Conservation (phyloP, 2,113 vertebrate species). For the Perca flavescens region DNA sequence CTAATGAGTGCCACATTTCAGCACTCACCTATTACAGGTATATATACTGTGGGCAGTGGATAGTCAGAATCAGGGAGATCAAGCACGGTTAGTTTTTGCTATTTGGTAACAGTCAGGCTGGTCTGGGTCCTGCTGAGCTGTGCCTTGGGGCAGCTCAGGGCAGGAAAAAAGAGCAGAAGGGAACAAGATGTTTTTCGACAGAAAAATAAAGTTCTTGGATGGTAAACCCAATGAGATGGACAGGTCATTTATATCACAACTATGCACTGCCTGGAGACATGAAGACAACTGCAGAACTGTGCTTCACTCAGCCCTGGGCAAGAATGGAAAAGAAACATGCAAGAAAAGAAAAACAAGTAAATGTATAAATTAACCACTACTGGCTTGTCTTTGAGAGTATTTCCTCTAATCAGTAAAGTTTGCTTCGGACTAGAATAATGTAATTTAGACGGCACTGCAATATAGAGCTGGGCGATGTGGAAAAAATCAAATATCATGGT, state of each 20-base stretch:
- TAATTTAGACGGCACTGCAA: not conserved
- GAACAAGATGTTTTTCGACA: slow-evolving; percentile 36
- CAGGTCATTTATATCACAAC: slow-evolving; percentile 18
- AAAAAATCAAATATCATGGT: too few species aligned
- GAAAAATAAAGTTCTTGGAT: not conserved
- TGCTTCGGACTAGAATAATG: not conserved
- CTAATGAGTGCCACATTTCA: not conserved
- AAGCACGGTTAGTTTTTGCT: not conserved
- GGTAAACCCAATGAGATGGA: slow-evolving; percentile 5
- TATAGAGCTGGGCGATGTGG: not conserved
- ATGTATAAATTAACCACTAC: not conserved
- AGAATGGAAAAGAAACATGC: not conserved
- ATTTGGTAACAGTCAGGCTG: slow-evolving; percentile 26
- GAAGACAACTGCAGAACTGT: not conserved
- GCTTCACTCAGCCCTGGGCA: not conserved
- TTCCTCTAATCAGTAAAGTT: not conserved
- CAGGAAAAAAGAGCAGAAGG: slow-evolving; percentile 26
- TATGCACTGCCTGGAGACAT: slow-evolving; percentile 14
- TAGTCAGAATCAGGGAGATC: slow-evolving; percentile 9
- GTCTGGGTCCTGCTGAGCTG: slow-evolving; percentile 7
- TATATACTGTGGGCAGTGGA: not conserved
- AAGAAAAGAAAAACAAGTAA: not conserved
- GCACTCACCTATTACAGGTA: not conserved
- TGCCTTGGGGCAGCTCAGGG: slow-evolving; percentile 43
- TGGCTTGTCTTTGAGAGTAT: not conserved